A percentile compares a stretch with the other conserved stretches of the same genome.
These are phyloP conservation scores for Chorisops tibialis DNA, from an alignment of 2,888 invertebrate genomes.

Conservation along the genomic window DNA sequence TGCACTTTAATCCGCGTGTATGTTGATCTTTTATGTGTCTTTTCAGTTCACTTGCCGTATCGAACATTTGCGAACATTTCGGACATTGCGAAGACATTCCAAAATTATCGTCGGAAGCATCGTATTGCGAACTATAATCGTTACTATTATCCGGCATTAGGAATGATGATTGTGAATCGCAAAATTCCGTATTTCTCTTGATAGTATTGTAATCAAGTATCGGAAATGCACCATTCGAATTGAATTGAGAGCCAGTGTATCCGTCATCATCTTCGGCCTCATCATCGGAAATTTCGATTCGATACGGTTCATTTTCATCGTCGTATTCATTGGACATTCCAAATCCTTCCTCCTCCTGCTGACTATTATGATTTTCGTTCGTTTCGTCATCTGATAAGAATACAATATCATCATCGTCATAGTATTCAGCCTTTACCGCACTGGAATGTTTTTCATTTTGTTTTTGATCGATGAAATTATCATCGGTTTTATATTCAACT, in stretches of 20 bases:
- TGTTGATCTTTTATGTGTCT: slow-evolving; percentile 5
- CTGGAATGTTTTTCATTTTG: background rate
- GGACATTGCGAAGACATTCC: slow-evolving; percentile 6
- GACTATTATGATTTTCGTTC: slow-evolving; percentile 2
- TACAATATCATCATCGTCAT: slow-evolving; percentile 7
- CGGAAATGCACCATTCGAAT: background rate
- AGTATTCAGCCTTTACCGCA: background rate
- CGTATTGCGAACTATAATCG: slow-evolving; percentile 17
- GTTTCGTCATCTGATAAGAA: slow-evolving; percentile 18
- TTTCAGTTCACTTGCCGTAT: slow-evolving; percentile 12
- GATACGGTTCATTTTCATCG: background rate
- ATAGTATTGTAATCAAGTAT: slow-evolving; percentile 10
- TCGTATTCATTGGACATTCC: background rate
- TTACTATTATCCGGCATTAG: slow-evolving; percentile 15
- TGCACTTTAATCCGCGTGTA: slow-evolving; percentile 20
- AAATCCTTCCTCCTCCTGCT: background rate
- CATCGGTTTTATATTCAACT: slow-evolving; percentile 2
- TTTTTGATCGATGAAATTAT: background rate
- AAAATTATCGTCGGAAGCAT: slow-evolving; percentile 11
- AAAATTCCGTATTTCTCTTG: background rate
- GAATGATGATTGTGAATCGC: slow-evolving; percentile 1
- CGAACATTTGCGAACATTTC: slow-evolving; percentile 13
- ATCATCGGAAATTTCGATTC: slow-evolving; percentile 18
- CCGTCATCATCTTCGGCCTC: background rate
- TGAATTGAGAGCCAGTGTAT: background rate